Evolutionary conservation across 2,113 vertebrate species (phyloP).

Genomic region (Phaetusa simplex): DNA sequence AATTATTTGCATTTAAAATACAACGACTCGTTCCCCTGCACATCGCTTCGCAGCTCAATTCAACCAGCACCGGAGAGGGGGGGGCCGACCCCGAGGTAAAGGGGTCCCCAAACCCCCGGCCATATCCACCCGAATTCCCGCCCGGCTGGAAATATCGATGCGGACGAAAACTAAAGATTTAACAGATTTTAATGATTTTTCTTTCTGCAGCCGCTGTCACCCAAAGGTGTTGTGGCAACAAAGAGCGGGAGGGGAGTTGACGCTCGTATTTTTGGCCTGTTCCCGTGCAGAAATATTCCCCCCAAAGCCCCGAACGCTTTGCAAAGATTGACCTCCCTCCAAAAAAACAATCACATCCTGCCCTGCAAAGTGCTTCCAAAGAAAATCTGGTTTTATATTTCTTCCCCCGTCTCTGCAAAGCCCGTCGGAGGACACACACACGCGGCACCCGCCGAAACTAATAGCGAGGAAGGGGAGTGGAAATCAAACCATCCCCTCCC

Average conservation of each 20-base stretch:
- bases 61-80: not conserved
- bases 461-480: not conserved
- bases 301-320: not conserved
- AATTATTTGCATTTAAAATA: constrained; percentile 35
- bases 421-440: not conserved
- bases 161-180: not conserved
- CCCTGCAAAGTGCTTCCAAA: not conserved
- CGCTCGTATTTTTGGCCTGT: constrained; percentile 26
- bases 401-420: not conserved
- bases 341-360: not conserved
- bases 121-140: not conserved
- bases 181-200: not conserved
- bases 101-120: not conserved
- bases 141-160: constrained; percentile 17
- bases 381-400: not conserved
- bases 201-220: not conserved
- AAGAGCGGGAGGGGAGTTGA: constrained; percentile 7
- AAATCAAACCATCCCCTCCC: not conserved
- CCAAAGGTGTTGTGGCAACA: constrained; percentile 38
- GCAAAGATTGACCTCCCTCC: not conserved
- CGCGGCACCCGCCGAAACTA: not conserved
- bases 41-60: not conserved
- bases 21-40: not conserved
- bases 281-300: not conserved
- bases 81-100: not conserved